Conservation (phyloP, 2,113 vertebrate genomes). For the Leptobrachium leishanense region DNA sequence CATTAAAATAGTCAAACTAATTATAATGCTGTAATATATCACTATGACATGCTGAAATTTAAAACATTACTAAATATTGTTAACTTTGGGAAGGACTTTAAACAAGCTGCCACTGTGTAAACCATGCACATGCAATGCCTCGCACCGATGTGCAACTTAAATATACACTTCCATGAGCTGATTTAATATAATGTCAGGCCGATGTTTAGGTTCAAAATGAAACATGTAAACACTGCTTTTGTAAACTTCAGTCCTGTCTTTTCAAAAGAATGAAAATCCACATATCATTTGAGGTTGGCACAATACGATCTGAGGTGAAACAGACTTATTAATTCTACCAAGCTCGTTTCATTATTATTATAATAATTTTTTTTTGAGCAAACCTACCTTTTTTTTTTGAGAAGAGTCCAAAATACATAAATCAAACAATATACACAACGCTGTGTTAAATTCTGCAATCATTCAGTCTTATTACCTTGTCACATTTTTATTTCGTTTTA, state of each 20-base stretch:
- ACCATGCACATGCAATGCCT: neutral
- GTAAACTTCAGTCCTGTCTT: neutral
- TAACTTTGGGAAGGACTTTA: constrained; percentile 31
- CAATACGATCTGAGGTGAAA: constrained; percentile 55
- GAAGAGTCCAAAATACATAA: constrained; percentile 56
- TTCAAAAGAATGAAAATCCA: constrained; percentile 1
- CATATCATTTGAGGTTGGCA: constrained; percentile 5
- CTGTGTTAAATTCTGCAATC: constrained; percentile 52
- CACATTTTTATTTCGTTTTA: constrained; percentile 40
- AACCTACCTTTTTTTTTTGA: constrained; percentile 56
- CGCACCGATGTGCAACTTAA: constrained; percentile 9
- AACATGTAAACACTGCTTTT: constrained; percentile 16
- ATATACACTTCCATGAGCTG: constrained; percentile 35
- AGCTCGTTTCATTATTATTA: constrained; percentile 48
- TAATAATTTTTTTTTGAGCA: constrained; percentile 55
- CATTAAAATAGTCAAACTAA: neutral
- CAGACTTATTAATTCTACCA: constrained; percentile 51
- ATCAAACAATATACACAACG: constrained; percentile 58
- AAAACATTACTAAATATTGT: constrained; percentile 28
- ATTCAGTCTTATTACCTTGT: constrained; percentile 53
- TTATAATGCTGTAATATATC: constrained; percentile 18
- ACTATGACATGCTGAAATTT: constrained; percentile 23
- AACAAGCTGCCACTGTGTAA: constrained; percentile 41
- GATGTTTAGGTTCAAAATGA: constrained; percentile 19
- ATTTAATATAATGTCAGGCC: constrained; percentile 29